Conservation (phyloP, 2,888 invertebrate genomes). For the Nomada lathburiana region DNA sequence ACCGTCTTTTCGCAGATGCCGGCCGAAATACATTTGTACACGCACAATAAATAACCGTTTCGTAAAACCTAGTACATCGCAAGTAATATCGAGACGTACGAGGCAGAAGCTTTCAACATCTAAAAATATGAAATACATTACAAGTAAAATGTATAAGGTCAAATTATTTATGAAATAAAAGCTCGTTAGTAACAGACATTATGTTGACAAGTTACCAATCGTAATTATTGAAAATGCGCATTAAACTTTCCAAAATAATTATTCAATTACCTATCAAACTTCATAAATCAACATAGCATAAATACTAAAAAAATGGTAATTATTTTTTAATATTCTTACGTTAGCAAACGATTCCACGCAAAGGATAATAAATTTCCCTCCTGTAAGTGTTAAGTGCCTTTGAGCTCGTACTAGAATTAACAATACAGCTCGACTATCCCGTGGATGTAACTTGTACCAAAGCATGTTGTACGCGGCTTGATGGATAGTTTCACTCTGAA, state of each 20-base stretch:
- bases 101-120: constrained; percentile 19
- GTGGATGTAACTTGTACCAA: constrained; percentile 62
- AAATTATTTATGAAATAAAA: not conserved
- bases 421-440: constrained; percentile 35
- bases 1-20: no score
- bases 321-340: constrained; percentile 30
- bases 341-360: constrained; percentile 49
- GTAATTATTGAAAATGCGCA: not conserved
- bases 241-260: not conserved
- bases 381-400: constrained; percentile 36
- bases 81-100: constrained; percentile 13
- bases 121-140: not conserved
- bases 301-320: no score
- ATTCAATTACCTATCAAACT: not conserved
- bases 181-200: no score
- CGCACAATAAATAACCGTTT: no score
- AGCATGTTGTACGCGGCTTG: constrained; percentile 49
- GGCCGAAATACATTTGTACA: not conserved
- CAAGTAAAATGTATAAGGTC: not conserved
- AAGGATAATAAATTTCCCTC: constrained; percentile 48
- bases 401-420: constrained; percentile 56
- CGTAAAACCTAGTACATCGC: not conserved
- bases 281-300: not conserved
- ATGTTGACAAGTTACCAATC: not conserved
- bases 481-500: constrained; percentile 57